phyloP scores from a whole-genome alignment of 2,113 vertebrate genomes.

The Notiomystis cincta region DNA sequence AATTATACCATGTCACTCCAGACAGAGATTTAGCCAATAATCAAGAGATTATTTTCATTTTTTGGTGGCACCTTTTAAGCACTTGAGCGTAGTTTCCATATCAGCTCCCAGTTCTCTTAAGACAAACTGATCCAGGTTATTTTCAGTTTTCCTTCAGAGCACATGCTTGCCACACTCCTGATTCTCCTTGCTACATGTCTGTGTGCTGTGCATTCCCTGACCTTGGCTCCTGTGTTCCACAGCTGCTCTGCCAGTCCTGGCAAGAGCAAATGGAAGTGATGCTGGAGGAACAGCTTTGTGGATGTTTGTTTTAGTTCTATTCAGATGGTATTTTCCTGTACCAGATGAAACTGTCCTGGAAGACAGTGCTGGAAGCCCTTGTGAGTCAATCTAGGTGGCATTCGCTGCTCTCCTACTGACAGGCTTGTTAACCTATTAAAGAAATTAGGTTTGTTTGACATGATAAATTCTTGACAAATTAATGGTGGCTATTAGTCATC shows the following conservation, averaged over 20 bases:
- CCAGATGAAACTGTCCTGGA: neutral
- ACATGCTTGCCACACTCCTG: neutral
- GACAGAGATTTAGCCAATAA: neutral
- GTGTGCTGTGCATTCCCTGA: neutral
- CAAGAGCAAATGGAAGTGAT: neutral
- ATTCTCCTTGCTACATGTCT: neutral
- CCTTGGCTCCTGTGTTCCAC: neutral
- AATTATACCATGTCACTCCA: rapidly evolving
- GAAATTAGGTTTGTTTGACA: neutral
- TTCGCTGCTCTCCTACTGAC: neutral
- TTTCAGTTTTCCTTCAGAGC: neutral
- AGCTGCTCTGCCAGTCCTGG: neutral
- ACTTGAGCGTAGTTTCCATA: neutral
- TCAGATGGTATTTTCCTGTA: neutral
- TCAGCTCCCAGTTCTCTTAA: neutral
- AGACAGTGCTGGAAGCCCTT: neutral
- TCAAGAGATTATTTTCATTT: neutral
- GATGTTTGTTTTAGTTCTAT: neutral
- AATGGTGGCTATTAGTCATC: neutral
- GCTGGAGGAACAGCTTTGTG: neutral
- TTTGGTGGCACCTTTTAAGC: neutral
- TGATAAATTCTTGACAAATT: neutral
- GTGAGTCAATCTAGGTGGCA: neutral
- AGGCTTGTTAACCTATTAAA: neutral
- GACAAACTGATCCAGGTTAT: neutral